Evolutionary conservation across 2,113 vertebrate genomes (phyloP).

Genomic region (Nesoenas mayeri): DNA sequence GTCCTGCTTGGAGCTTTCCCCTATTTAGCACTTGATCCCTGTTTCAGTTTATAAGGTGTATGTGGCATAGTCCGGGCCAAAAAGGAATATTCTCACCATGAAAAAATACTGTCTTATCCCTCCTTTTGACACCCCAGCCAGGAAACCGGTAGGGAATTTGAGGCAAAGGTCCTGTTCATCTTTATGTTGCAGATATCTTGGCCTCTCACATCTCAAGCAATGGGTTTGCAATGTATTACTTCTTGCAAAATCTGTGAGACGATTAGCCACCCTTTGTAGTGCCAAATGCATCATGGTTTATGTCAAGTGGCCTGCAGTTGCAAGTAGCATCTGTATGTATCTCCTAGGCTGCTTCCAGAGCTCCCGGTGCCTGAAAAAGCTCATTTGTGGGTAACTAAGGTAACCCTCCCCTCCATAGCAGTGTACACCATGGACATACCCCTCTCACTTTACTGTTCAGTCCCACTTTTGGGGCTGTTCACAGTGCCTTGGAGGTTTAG

Average conservation of each 20-base stretch:
- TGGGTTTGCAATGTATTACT: neutral
- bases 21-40: neutral
- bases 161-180: neutral
- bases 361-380: neutral
- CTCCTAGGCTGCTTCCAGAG: neutral
- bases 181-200: neutral
- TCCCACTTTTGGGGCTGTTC: neutral
- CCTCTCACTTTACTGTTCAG: neutral
- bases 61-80: neutral
- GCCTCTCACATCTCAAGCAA: neutral
- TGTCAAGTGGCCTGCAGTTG: neutral
- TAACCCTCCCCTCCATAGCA: neutral
- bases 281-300: neutral
- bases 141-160: neutral
- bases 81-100: neutral
- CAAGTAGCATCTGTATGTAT: neutral
- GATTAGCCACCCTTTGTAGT: neutral
- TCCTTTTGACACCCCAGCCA: neutral
- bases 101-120: neutral
- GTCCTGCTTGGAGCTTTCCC: neutral
- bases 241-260: neutral
- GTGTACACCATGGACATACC: neutral
- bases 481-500: neutral
- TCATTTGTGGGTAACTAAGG: neutral
- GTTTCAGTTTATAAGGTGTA: neutral